Evolutionary conservation across 2,888 invertebrate species (phyloP).

Genomic region (Lordiphosa andalusiaca): DNA sequence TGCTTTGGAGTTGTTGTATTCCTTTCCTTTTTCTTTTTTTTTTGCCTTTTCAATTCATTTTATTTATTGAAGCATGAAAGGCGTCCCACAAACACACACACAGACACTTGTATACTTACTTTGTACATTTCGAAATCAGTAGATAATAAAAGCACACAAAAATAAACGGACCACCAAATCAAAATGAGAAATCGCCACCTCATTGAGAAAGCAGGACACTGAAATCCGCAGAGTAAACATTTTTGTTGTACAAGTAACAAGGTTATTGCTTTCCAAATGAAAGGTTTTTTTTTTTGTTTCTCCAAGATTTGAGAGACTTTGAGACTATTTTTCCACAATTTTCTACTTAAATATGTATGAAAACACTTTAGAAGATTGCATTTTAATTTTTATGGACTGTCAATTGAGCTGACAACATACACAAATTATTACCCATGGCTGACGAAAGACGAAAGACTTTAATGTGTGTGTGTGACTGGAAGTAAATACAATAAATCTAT

Average conservation of each 20-base stretch:
- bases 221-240: conserved; percentile 7
- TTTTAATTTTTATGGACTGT: conserved; percentile 48
- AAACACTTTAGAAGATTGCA: conserved; percentile 9
- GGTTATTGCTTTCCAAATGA: too few species aligned
- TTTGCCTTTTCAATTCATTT: conserved; percentile 61
- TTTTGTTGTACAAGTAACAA: neutral
- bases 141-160: conserved; percentile 27
- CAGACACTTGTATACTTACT: conserved; percentile 39
- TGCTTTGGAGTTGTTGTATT: conserved; percentile 19
- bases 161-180: conserved; percentile 23
- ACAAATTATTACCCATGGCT: conserved; percentile 25
- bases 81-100: conserved; percentile 28
- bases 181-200: conserved; percentile 41
- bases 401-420: conserved; percentile 38
- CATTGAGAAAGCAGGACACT: conserved; percentile 11
- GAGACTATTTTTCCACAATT: too few species aligned
- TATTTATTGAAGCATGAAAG: conserved; percentile 74
- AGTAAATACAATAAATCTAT: neutral
- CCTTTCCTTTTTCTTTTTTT: conserved; percentile 16
- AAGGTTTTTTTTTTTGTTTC: too few species aligned
- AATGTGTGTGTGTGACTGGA: conserved; percentile 5
- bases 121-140: conserved; percentile 30
- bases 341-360: neutral
- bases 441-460: conserved; percentile 49
- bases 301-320: too few species aligned